Evolutionary conservation across 1,140 invertebrate species (phyloP).

Genomic region (Hermetia illucens): DNA sequence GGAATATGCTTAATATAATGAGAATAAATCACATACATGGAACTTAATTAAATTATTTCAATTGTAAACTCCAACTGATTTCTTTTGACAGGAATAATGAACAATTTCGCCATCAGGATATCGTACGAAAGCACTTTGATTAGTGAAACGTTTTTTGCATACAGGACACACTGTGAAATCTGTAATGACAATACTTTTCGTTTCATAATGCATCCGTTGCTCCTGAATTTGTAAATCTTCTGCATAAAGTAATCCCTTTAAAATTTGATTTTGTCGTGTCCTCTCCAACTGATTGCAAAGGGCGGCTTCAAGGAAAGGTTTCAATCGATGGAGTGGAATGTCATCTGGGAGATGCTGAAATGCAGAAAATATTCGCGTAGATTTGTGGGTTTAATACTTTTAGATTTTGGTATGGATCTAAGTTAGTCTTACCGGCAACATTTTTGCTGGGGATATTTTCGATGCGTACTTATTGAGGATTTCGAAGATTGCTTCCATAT

Average conservation of each 20-base stretch:
- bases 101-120: conserved; percentile 86
- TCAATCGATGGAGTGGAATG: conserved; percentile 55
- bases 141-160: conserved; percentile 83
- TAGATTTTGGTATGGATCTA: conserved; percentile 2
- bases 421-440: conserved; percentile 30
- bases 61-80: no score
- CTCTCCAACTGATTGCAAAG: conserved; percentile 57
- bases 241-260: conserved; percentile 68
- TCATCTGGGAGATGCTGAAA: conserved; percentile 51
- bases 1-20: no score
- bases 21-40: no score
- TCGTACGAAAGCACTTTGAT: conserved; percentile 81
- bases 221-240: conserved; percentile 72
- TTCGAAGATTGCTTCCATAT: conserved; percentile 61
- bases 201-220: conserved; percentile 62
- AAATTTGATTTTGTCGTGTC: conserved; percentile 55
- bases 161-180: conserved; percentile 79
- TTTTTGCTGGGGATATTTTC: conserved; percentile 64
- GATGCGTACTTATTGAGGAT: conserved; percentile 69
- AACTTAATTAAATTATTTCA: no score
- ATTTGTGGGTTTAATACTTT: not conserved
- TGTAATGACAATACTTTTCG: conserved; percentile 64
- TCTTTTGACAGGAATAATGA: conserved; percentile 68
- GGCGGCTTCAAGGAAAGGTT: conserved; percentile 62
- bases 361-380: not conserved